Conservation (phyloP, 2,113 vertebrate genomes). For the Macrotis lagotis region DNA sequence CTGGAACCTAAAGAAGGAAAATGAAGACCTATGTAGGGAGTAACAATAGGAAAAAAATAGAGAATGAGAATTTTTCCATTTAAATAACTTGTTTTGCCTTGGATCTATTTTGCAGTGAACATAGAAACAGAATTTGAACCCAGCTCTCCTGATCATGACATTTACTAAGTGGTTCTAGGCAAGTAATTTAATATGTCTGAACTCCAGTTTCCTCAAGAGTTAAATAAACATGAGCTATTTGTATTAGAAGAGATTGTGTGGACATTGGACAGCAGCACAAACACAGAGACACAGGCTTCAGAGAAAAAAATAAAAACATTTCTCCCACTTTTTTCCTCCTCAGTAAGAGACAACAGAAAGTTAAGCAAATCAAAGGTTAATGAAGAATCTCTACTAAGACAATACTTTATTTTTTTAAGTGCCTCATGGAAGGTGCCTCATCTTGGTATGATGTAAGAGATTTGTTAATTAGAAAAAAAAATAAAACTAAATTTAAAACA, state of each 20-base stretch:
- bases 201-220: neutral
- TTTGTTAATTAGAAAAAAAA: neutral
- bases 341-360: neutral
- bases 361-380: neutral
- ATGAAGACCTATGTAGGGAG: neutral
- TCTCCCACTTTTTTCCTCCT: no score
- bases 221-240: neutral
- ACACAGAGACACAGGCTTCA: neutral
- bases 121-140: neutral
- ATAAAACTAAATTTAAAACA: no score
- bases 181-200: neutral
- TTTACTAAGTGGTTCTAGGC: neutral
- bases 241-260: neutral
- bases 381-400: neutral
- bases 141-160: neutral
- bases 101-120: neutral
- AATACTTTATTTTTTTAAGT: neutral
- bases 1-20: neutral
- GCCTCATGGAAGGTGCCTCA: neutral
- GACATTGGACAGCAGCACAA: neutral
- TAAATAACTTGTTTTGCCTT: neutral
- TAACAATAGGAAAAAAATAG: neutral
- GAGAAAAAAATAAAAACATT: no score
- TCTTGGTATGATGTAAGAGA: neutral
- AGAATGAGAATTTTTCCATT: neutral